Percentiles rank a stretch among this genome's conserved stretches.
Evolutionary conservation across 2,888 invertebrate genomes (phyloP).

Genomic region (Tipula unca): DNA sequence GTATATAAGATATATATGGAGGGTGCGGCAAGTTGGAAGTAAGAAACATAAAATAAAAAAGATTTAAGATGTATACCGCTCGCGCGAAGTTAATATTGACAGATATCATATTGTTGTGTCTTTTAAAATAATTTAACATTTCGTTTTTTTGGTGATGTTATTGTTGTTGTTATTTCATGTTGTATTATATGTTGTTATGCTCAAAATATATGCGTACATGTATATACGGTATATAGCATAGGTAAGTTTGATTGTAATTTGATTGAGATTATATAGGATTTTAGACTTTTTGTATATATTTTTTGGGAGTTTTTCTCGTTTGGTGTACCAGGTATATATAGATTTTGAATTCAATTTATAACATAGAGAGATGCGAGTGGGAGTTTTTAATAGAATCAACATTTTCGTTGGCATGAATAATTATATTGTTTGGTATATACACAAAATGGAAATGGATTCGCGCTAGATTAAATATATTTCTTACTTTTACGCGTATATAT

Average conservation of each 20-base stretch:
- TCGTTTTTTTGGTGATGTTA: not conserved
- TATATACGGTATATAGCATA: not conserved
- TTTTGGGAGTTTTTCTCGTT: not conserved
- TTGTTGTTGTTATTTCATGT: not conserved
- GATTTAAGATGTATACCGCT: not conserved
- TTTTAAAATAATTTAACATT: slow-evolving; percentile 3
- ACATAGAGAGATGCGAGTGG: not conserved
- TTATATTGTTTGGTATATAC: not conserved
- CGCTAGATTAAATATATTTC: not conserved
- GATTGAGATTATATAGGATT: not conserved
- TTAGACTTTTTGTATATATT: not conserved
- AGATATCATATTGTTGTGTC: slow-evolving; percentile 9
- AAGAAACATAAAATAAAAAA: not conserved
- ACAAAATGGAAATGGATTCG: not conserved
- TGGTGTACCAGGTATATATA: not conserved
- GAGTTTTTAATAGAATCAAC: not conserved
- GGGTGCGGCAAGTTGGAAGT: slow-evolving; percentile 1
- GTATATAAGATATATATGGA: not conserved
- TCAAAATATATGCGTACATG: not conserved
- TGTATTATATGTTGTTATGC: not conserved
- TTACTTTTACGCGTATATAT: too few relatives aligned
- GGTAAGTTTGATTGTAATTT: slow-evolving; percentile 14
- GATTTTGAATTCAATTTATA: not conserved
- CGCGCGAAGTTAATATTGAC: not conserved
- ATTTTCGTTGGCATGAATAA: not conserved